A percentile compares a stretch with the other conserved stretches of the same genome.
Conservation (phyloP, 2,888 invertebrate species). For the Brachyopa scutellaris region DNA sequence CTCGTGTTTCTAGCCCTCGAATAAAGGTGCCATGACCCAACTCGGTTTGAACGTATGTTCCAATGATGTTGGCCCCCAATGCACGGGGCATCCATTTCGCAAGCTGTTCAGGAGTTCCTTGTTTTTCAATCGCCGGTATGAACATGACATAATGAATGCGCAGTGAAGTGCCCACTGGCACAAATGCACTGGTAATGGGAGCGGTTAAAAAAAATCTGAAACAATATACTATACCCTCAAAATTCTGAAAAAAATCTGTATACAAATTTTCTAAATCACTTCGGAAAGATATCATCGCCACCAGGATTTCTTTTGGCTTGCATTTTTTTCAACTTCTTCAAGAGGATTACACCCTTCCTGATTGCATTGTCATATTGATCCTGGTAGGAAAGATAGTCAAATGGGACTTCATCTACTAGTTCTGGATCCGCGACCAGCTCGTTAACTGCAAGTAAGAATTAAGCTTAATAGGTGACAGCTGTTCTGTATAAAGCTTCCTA, state of each 20-base stretch:
- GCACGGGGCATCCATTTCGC: conserved; percentile 92
- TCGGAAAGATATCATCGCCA: conserved; percentile 53
- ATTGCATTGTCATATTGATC: conserved; percentile 54
- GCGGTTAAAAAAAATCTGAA: neutral
- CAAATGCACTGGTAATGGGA: neutral
- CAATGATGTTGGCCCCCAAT: conserved; percentile 90
- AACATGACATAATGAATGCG: conserved; percentile 91
- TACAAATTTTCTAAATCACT: too few species aligned
- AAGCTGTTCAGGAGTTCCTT: conserved; percentile 92
- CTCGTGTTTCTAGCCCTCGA: conserved; percentile 92
- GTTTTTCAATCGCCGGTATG: conserved; percentile 91
- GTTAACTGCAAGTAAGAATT: conserved; percentile 60
- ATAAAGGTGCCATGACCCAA: conserved; percentile 96
- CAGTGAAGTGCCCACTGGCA: conserved; percentile 85
- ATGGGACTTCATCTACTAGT: conserved; percentile 9
- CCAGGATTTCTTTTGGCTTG: conserved; percentile 84
- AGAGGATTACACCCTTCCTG: conserved; percentile 79
- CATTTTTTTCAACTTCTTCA: conserved; percentile 86
- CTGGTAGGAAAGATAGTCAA: conserved; percentile 41
- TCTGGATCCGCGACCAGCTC: conserved; percentile 57
- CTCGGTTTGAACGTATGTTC: conserved; percentile 97
- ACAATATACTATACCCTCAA: too few species aligned
- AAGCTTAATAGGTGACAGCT: neutral
- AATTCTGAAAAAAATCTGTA: neutral
- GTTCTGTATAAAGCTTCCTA: neutral